A percentile compares a stretch with the other conserved stretches of the same genome.
Evolutionary conservation across 2,888 invertebrate genomes (phyloP).

Genomic region (Euclidia mi): DNA sequence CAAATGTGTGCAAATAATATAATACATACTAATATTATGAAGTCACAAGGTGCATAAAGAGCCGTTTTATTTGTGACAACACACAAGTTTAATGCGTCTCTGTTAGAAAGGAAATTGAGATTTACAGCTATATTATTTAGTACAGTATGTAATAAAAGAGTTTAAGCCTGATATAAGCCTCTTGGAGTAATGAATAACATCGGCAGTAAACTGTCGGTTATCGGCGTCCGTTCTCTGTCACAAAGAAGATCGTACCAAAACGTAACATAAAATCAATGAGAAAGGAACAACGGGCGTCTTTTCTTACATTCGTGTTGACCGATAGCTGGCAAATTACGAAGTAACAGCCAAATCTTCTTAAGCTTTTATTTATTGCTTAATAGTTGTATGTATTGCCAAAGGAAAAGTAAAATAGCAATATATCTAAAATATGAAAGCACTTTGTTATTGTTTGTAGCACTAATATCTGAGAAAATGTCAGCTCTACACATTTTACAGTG

Average conservation of each 20-base stretch:
- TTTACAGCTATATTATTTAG: conserved; percentile 27
- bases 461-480: conserved; percentile 42
- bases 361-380: background rate
- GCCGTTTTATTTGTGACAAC: too few relatives aligned
- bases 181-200: conserved; percentile 45
- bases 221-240: conserved; percentile 15
- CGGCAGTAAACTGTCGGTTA: conserved; percentile 28
- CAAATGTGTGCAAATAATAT: too few relatives aligned
- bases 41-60: too few relatives aligned
- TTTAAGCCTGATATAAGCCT: conserved; percentile 41
- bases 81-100: too few relatives aligned
- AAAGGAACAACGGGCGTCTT: conserved; percentile 2
- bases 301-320: conserved; percentile 3
- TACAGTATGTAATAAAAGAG: conserved; percentile 34
- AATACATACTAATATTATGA: too few relatives aligned
- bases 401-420: conserved; percentile 15
- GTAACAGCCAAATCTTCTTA: background rate
- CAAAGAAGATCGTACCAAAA: conserved; percentile 25
- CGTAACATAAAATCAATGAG: conserved; percentile 19
- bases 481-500: conserved; percentile 39
- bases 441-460: conserved; percentile 34
- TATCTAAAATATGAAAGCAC: conserved; percentile 20
- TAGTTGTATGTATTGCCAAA: background rate
- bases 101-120: conserved; percentile 29
- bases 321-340: background rate